Evolutionary conservation across 2,888 invertebrate genomes (phyloP).

Genomic region (Cephus sareptanus): DNA sequence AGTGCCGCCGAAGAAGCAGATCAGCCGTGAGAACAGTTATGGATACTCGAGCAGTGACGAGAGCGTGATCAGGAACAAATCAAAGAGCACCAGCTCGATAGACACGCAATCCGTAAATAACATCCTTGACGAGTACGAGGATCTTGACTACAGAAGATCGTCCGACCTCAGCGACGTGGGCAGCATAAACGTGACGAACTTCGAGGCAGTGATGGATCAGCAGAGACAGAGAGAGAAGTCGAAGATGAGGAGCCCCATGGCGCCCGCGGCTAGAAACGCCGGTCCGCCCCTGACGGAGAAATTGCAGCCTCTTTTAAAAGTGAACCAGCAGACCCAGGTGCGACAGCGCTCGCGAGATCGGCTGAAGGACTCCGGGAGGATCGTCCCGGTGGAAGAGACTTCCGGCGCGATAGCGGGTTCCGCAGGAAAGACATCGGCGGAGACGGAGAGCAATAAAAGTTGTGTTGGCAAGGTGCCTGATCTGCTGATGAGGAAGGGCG

Average conservation of each 20-base stretch:
- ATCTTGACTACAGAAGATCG: conserved; percentile 48
- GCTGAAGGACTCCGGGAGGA: conserved; percentile 18
- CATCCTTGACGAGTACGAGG: conserved; percentile 57
- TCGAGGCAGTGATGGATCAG: conserved; percentile 48
- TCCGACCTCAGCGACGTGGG: conserved; percentile 54
- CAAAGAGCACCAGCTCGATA: conserved; percentile 56
- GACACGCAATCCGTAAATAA: conserved; percentile 59
- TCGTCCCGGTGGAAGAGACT: conserved; percentile 12
- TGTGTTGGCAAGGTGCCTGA: conserved; percentile 37
- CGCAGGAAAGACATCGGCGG: conserved; percentile 12
- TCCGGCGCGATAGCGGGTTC: conserved; percentile 4
- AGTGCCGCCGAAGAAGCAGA: conserved; percentile 28
- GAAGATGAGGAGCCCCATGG: conserved; percentile 11
- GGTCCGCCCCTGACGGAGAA: conserved; percentile 19
- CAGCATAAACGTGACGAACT: conserved; percentile 49
- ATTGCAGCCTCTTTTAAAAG: conserved; percentile 41
- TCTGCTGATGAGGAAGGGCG: conserved; percentile 50
- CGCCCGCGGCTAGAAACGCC: conserved; percentile 10
- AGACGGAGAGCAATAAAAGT: conserved; percentile 22
- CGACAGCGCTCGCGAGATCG: conserved; percentile 52
- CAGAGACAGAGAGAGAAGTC: conserved; percentile 31
- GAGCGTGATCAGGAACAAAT: conserved; percentile 45
- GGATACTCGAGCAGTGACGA: conserved; percentile 55
- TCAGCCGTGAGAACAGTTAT: conserved; percentile 33
- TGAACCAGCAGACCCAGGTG: conserved; percentile 53